These are phyloP conservation scores for Hypena proboscidalis DNA, from an alignment of 2,888 invertebrate genomes.

Conservation along the genomic window DNA sequence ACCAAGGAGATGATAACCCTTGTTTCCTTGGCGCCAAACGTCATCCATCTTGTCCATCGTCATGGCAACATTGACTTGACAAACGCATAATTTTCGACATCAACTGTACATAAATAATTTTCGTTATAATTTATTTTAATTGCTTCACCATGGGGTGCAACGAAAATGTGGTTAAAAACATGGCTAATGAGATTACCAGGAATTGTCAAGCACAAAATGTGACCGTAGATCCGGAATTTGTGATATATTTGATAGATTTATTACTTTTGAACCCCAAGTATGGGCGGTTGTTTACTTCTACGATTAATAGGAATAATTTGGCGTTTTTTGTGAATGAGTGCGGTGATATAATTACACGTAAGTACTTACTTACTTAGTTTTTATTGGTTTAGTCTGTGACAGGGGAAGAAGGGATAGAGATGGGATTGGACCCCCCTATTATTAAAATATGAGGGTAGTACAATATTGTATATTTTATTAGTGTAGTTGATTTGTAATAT, in stretches of 20 bases:
- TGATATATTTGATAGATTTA: constrained; percentile 81
- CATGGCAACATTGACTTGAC: no score
- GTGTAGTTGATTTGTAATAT: no score
- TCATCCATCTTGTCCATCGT: no score
- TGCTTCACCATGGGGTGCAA: constrained; percentile 67
- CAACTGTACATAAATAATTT: no score
- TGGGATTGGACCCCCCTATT: no score
- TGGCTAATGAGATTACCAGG: constrained; percentile 84
- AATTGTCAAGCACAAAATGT: constrained; percentile 76
- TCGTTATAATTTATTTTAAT: constrained; percentile 16
- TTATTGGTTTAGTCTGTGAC: no score
- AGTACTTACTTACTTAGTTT: constrained; percentile 43
- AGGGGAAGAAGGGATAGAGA: no score
- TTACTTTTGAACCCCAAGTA: constrained; percentile 84
- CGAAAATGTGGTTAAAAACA: constrained; percentile 83
- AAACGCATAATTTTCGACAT: no score
- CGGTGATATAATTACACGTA: constrained; percentile 73
- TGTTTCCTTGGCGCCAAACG: no score
- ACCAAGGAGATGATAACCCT: no score
- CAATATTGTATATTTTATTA: no score
- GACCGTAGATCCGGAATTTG: constrained; percentile 77
- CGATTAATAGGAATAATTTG: constrained; percentile 76
- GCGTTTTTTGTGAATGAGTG: constrained; percentile 83
- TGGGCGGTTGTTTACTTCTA: constrained; percentile 76
- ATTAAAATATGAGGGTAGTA: no score